phyloP scores from a whole-genome alignment of 2,113 vertebrate species.

The Colinus virginianus region DNA sequence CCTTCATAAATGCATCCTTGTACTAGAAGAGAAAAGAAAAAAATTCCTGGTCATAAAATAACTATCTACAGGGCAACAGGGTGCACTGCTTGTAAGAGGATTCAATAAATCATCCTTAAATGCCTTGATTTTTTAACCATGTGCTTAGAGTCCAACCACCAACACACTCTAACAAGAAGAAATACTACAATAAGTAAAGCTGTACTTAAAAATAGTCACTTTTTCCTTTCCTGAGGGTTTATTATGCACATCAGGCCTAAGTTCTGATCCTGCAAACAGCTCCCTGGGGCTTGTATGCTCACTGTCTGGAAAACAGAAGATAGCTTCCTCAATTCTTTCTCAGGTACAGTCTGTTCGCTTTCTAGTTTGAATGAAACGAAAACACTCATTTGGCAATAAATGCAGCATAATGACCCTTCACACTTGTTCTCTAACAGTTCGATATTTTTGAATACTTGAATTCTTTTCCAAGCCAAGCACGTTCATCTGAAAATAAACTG shows the following conservation, averaged over 20 bases:
- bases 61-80: background rate
- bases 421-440: background rate
- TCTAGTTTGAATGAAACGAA: background rate
- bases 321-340: background rate
- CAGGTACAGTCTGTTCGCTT: background rate
- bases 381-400: background rate
- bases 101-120: conserved; percentile 7
- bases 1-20: conserved; percentile 99
- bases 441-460: background rate
- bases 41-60: background rate
- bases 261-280: background rate
- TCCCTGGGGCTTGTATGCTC: background rate
- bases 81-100: background rate
- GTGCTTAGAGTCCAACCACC: background rate
- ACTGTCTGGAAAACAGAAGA: background rate
- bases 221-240: background rate
- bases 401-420: background rate
- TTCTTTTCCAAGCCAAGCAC: background rate
- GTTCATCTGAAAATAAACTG: background rate
- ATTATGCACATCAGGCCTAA: background rate
- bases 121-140: conserved; percentile 34
- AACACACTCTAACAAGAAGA: background rate
- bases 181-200: background rate
- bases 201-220: background rate
- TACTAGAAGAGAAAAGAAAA: conserved; percentile 83